A percentile compares a stretch with the other conserved stretches of the same genome.
These are phyloP conservation scores for Holacanthus passer DNA, from an alignment of 2,113 vertebrate genomes.

Conservation along the genomic window DNA sequence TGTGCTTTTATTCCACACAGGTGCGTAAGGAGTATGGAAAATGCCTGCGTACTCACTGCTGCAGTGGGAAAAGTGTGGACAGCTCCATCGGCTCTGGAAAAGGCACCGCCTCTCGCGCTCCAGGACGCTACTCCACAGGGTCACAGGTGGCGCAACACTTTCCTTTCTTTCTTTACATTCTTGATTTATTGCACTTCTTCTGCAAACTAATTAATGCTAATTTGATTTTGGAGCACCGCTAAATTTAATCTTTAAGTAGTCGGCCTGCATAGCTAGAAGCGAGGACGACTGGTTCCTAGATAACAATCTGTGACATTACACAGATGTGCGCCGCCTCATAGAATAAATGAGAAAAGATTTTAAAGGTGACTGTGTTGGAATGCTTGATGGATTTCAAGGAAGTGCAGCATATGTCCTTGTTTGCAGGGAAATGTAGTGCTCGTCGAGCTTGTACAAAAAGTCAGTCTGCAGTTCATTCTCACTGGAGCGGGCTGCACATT, in stretches of 20 bases:
- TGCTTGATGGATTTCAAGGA: conserved; percentile 22
- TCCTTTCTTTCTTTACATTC: background rate
- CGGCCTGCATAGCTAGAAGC: background rate
- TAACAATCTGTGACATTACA: background rate
- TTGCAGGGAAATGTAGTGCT: background rate
- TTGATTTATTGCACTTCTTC: background rate
- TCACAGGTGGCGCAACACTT: conserved; percentile 89
- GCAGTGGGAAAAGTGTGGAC: conserved; percentile 96
- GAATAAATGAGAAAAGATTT: conserved; percentile 2
- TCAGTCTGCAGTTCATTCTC: conserved; percentile 31
- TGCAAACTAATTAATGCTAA: too few species aligned
- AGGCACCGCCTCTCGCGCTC: conserved; percentile 91
- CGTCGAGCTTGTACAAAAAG: conserved; percentile 32
- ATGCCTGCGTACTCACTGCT: conserved; percentile 96
- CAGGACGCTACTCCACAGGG: conserved; percentile 94
- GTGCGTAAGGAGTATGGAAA: conserved; percentile 98
- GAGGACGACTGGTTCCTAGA: background rate
- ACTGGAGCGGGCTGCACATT: background rate
- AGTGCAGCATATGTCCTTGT: conserved; percentile 3
- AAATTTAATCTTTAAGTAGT: background rate
- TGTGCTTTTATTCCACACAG: conserved; percentile 72
- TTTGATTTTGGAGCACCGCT: background rate
- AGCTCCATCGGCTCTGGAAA: conserved; percentile 96
- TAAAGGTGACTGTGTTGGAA: background rate
- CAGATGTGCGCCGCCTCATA: background rate